Base-by-base conservation (phyloP, 2,797 vertebrate genomes). In the Centropyge bicolor region DNA sequence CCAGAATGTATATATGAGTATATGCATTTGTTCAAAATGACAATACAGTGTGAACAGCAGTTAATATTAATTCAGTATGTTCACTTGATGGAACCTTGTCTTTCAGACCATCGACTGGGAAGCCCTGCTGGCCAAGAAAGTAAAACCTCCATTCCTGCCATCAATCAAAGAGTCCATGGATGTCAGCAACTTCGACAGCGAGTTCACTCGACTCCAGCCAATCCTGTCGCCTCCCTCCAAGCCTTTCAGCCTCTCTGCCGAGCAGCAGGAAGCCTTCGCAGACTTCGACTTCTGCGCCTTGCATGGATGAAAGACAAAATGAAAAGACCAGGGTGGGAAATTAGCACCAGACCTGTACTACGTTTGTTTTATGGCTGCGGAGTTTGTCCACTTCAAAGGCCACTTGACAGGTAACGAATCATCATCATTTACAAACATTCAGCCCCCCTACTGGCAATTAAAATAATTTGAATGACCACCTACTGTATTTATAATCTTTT, bases 231-330 rank as follows among this genome's bases (percentile, higher is more conserved):
- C 97, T 0, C 96, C 96, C 0, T 91, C 93, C 49, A 93, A 95
- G 22, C 93, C 88, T 52, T 89, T 89, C 66, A 20, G 86, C 57
- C 94, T 98, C 68, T 96, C 95, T 0, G 75, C 86, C 0, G 91
- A 92, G 80, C 96, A 98, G 54, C 97, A 99, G 90, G 89, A 93
- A 1, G 87, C 93, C 54, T 99, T 99, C 80, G 94, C 87, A 11
- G 96, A 96, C 91, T 98, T 99, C 20, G 97, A 99, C 90, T 98
- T 97, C 60, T 95, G 97, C 63, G 95, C 96, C 12, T 14, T 93
- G 85, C 88, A 90, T 1, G 90, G 92, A 8, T 93, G 81, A 93
- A 31, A 22, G 38, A 54, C 0, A 31, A 27, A 24, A 43, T 1
- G 22, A 41, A 8, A 0, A 43, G 57, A 77, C 63, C 62, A 13